Percentiles rank a stretch among this genome's conserved stretches.
Conservation (phyloP, 2,888 invertebrate genomes). For the Amblyjoppa fuscipennis region DNA sequence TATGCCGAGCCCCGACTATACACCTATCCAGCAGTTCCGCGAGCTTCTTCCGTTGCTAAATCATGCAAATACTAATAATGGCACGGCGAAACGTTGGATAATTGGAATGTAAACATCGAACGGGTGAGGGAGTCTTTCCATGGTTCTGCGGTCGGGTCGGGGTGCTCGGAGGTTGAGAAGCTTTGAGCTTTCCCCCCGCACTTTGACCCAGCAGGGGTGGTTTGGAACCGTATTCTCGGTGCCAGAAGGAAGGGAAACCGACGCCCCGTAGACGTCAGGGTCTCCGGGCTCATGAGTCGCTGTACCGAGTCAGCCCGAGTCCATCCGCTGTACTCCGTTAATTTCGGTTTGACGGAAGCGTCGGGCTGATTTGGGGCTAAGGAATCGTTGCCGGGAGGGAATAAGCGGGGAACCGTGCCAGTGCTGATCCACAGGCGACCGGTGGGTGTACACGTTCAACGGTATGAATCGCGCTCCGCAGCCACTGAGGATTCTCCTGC, state of each 20-base stretch:
- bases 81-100: constrained; percentile 79
- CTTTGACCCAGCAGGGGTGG: constrained; percentile 26
- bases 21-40: constrained; percentile 48
- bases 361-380: constrained; percentile 61
- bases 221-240: constrained; percentile 41
- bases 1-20: constrained; percentile 4
- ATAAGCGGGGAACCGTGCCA: constrained; percentile 8
- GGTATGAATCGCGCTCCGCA: background rate
- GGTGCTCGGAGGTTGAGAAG: constrained; percentile 43
- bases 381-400: constrained; percentile 46
- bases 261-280: constrained; percentile 34
- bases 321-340: constrained; percentile 61
- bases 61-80: constrained; percentile 83
- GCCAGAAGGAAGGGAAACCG: constrained; percentile 26
- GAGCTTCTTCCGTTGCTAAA: constrained; percentile 78
- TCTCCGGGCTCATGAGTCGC: constrained; percentile 50
- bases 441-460: background rate
- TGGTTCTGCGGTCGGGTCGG: constrained; percentile 10
- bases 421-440: background rate
- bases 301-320: constrained; percentile 37
- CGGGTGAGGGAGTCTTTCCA: constrained; percentile 43
- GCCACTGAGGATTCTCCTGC: constrained; percentile 17
- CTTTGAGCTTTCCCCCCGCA: constrained; percentile 53
- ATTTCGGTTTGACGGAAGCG: constrained; percentile 67
- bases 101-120: constrained; percentile 83